These are phyloP conservation scores for Oncorhynchus tshawytscha DNA, from an alignment of 2,113 vertebrate species.

Conservation along the genomic window DNA sequence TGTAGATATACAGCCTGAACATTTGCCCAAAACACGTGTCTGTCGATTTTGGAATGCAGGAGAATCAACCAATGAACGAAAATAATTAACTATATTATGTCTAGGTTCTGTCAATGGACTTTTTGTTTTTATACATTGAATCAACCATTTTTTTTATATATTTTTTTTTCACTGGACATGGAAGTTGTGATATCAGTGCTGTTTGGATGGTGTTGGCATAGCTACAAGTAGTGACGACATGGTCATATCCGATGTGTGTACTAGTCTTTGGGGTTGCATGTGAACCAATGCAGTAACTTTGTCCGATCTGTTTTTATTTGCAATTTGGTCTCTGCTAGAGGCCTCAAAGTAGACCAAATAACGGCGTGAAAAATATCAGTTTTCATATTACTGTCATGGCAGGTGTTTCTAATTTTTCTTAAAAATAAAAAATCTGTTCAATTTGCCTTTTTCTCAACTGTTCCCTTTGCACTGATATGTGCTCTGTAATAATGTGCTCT, in stretches of 20 bases:
- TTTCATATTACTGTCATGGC: conserved; percentile 61
- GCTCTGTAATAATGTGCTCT: conserved; percentile 69
- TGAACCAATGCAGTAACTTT: conserved; percentile 74
- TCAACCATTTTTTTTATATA: conserved; percentile 38
- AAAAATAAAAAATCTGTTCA: conserved; percentile 49
- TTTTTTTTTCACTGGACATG: conserved; percentile 56
- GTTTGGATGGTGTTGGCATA: conserved; percentile 68
- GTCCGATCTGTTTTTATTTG: conserved; percentile 62
- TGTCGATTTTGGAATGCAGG: conserved; percentile 48
- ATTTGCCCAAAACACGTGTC: conserved; percentile 38
- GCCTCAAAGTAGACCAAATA: conserved; percentile 77
- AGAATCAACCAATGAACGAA: conserved; percentile 57
- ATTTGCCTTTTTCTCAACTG: conserved; percentile 72
- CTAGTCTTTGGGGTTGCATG: conserved; percentile 69
- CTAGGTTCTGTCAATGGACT: conserved; percentile 50
- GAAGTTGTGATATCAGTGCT: conserved; percentile 68
- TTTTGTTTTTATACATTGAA: conserved; percentile 54
- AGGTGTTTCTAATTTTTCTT: conserved; percentile 61
- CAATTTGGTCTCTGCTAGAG: conserved; percentile 61
- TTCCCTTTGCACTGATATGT: conserved; percentile 70
- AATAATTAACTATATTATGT: conserved; percentile 32
- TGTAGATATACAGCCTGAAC: conserved; percentile 65
- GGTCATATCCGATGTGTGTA: conserved; percentile 68
- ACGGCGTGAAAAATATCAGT: conserved; percentile 53
- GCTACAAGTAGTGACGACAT: conserved; percentile 62